Evolutionary conservation across 2,113 vertebrate species (phyloP).

Genomic region (Micromys minutus): DNA sequence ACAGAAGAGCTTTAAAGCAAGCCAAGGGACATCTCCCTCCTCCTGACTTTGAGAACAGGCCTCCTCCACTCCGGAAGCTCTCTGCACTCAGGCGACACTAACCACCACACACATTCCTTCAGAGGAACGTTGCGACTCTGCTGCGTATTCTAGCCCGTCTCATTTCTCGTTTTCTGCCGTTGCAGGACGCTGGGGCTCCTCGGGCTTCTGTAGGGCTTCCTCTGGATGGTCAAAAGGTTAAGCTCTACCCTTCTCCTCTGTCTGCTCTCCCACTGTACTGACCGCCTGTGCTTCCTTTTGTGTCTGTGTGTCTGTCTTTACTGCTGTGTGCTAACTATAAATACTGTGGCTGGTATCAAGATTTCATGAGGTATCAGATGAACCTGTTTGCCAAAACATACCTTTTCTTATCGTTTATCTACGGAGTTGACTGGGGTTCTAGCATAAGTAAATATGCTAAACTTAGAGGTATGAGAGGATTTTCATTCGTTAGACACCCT

Average conservation of each 20-base stretch:
- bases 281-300: neutral
- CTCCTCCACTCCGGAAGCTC: neutral
- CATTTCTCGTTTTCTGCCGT: conserved; percentile 82
- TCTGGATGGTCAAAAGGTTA: conserved; percentile 88
- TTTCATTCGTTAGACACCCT: conserved; percentile 8
- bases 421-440: conserved; percentile 5
- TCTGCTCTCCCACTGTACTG: conserved; percentile 10
- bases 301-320: neutral
- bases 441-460: neutral
- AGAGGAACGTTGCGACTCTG: conserved; percentile 37
- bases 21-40: neutral
- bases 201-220: conserved; percentile 84
- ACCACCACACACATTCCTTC: conserved; percentile 43
- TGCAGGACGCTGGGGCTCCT: conserved; percentile 86
- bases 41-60: neutral
- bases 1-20: neutral
- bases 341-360: neutral
- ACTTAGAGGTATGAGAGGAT: neutral
- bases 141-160: conserved; percentile 57
- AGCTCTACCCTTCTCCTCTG: conserved; percentile 71
- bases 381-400: neutral
- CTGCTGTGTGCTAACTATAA: neutral
- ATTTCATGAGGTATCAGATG: conserved; percentile 12
- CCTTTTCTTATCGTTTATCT: neutral
- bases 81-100: neutral